Percentiles rank a stretch among this genome's conserved stretches.
Conservation (phyloP, 2,888 invertebrate genomes). For the Schizotus pectinicornis region DNA sequence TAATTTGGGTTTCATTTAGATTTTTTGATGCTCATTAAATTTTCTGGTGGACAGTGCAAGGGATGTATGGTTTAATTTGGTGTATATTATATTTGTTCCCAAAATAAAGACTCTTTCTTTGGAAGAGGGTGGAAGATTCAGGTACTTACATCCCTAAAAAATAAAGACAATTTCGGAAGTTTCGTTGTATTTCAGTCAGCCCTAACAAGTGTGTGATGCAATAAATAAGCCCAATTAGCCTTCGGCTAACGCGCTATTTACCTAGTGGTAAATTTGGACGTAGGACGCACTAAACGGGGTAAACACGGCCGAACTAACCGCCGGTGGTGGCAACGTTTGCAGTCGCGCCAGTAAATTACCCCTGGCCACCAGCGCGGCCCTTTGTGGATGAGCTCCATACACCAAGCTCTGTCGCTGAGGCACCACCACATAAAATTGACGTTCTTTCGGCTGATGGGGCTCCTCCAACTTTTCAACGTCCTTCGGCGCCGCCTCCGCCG, state of each 20-base stretch:
- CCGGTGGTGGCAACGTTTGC: conserved; percentile 25
- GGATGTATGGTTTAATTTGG: too few species aligned
- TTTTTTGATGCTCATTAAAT: too few species aligned
- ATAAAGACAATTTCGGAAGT: too few species aligned
- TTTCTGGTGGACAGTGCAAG: too few species aligned
- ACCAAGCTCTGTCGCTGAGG: conserved; percentile 49
- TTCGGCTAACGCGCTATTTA: background rate
- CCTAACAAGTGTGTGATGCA: background rate
- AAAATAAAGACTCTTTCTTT: too few species aligned
- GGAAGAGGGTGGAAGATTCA: too few species aligned
- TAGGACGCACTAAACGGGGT: conserved; percentile 47
- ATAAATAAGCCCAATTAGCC: background rate
- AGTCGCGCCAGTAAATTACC: conserved; percentile 26
- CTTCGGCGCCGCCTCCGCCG: conserved; percentile 26
- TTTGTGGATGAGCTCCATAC: conserved; percentile 40
- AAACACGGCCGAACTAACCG: conserved; percentile 33
- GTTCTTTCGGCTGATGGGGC: conserved; percentile 26
- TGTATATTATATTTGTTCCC: too few species aligned
- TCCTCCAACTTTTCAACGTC: conserved; percentile 33
- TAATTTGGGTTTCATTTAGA: too few species aligned
- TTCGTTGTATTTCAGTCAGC: too few species aligned
- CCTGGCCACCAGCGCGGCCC: conserved; percentile 32
- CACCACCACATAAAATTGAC: conserved; percentile 41
- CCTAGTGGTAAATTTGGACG: conserved; percentile 46
- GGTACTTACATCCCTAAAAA: too few species aligned